These are phyloP conservation scores for Harpagoxenus sublaevis DNA, from an alignment of 2,888 invertebrate genomes.

Conservation along the genomic window DNA sequence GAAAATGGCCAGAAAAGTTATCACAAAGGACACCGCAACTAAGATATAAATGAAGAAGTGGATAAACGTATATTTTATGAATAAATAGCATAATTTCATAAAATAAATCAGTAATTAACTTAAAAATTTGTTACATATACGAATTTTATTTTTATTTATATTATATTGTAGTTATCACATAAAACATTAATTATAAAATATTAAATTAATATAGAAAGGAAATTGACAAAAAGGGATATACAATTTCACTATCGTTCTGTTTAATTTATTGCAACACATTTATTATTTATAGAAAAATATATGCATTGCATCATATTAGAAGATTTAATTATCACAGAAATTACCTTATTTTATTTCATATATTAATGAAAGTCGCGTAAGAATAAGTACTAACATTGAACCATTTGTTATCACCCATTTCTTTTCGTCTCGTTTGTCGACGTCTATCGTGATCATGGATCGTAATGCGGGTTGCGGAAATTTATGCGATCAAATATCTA, in stretches of 20 bases:
- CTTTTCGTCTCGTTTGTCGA: constrained; percentile 50
- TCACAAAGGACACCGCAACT: neutral
- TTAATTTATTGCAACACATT: neutral
- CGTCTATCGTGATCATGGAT: constrained; percentile 53
- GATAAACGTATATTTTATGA: neutral
- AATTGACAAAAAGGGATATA: neutral
- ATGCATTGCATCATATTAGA: neutral
- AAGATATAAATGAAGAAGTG: constrained; percentile 3
- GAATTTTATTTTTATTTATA: neutral
- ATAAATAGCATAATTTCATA: neutral
- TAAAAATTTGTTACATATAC: neutral
- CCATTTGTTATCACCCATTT: constrained; percentile 59
- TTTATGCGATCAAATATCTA: constrained; percentile 66
- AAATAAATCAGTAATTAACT: neutral
- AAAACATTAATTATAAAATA: neutral
- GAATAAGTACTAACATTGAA: constrained; percentile 7
- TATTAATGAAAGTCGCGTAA: constrained; percentile 27
- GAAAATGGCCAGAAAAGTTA: neutral
- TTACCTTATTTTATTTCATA: neutral
- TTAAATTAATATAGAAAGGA: neutral
- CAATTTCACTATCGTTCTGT: neutral
- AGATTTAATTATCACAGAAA: neutral
- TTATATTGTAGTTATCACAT: neutral
- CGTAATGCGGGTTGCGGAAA: constrained; percentile 56
- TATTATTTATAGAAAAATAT: neutral